Conservation (phyloP, 2,797 vertebrate species). For the Schizopygopsis malacanthus region DNA sequence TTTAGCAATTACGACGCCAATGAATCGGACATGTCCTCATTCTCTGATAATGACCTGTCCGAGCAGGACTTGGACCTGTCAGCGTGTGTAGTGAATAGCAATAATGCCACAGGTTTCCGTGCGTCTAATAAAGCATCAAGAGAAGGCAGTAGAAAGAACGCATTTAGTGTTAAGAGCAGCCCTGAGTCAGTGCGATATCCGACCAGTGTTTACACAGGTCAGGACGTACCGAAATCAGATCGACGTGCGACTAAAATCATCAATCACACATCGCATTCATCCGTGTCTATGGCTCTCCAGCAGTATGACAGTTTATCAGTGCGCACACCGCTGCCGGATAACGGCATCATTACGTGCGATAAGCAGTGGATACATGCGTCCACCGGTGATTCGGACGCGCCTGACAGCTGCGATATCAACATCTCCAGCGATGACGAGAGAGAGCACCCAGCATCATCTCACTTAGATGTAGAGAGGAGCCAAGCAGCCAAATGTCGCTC, state of each 20-base stretch:
- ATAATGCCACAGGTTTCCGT: conserved; percentile 66
- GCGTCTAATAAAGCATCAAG: conserved; percentile 64
- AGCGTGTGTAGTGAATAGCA: conserved; percentile 66
- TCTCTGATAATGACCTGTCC: conserved; percentile 89
- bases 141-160: conserved; percentile 68
- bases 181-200: conserved; percentile 74
- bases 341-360: conserved; percentile 78
- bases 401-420: conserved; percentile 83
- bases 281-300: conserved; percentile 68
- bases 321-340: conserved; percentile 77
- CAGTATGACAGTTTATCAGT: conserved; percentile 68
- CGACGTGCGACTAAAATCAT: conserved; percentile 69
- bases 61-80: conserved; percentile 82
- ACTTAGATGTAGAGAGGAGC: not conserved
- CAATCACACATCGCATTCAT: conserved; percentile 72
- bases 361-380: conserved; percentile 76
- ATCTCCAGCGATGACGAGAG: conserved; percentile 82
- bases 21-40: conserved; percentile 89
- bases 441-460: conserved; percentile 46
- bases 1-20: conserved; percentile 75
- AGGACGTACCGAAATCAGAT: conserved; percentile 73
- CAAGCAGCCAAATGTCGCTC: conserved; percentile 30
- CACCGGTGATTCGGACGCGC: conserved; percentile 40
- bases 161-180: conserved; percentile 76
- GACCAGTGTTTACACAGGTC: conserved; percentile 67